Evolutionary conservation across 2,797 vertebrate genomes (phyloP).

Genomic region (Cephalopachus bancanus): DNA sequence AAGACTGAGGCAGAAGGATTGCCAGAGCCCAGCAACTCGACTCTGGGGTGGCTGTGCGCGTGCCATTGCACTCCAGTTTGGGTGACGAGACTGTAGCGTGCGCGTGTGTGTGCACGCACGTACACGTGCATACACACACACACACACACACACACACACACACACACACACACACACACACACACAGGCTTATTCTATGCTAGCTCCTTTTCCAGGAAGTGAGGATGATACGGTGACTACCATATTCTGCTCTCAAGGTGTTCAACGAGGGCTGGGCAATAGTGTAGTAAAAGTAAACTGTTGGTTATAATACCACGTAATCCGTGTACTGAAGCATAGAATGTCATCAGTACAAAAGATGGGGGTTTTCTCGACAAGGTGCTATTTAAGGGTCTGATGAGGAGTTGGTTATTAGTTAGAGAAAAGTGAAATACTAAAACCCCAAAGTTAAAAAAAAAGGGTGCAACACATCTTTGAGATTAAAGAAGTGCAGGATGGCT

Average conservation of each 20-base stretch:
- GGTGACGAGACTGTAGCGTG: too few species aligned
- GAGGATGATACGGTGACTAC: neutral
- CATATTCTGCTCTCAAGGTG: neutral
- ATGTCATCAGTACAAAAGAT: neutral
- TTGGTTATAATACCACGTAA: neutral
- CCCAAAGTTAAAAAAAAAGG: neutral
- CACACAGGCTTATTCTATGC: neutral
- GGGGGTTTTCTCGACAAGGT: neutral
- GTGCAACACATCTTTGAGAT: neutral
- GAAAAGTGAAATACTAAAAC: neutral
- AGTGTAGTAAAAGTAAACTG: neutral
- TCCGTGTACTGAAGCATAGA: neutral
- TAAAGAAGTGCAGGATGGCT: neutral
- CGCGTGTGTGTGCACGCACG: too few species aligned
- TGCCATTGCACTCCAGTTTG: too few species aligned
- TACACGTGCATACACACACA: too few species aligned
- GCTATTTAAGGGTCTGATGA: neutral
- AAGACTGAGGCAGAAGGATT: too few species aligned
- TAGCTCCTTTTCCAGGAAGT: neutral
- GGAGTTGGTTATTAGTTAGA: neutral
- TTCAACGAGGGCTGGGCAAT: accelerated
- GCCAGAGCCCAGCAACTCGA: too few species aligned
- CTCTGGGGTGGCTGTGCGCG: too few species aligned
- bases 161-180: too few species aligned
- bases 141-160: too few species aligned